Evolutionary conservation across 2,888 invertebrate genomes (phyloP).

Genomic region (Stenolophus ochropezus): DNA sequence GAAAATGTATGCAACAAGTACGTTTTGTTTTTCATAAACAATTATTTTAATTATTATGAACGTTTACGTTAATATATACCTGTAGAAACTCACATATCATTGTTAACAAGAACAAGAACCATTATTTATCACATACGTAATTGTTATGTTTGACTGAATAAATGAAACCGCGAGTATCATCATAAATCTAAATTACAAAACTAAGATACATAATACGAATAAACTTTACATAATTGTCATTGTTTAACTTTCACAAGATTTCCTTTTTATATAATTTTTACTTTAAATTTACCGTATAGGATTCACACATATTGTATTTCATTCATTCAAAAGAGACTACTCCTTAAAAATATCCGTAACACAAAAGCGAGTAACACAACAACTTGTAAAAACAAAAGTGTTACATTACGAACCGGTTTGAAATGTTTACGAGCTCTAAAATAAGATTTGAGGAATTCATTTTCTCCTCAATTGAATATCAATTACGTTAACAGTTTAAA

Average conservation of each 20-base stretch:
- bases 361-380: slow-evolving; percentile 49
- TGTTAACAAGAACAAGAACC: not conserved
- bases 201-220: not conserved
- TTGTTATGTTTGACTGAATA: not conserved
- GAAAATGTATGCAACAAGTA: too few relatives aligned
- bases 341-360: slow-evolving; percentile 11
- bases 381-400: slow-evolving; percentile 51
- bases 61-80: too few relatives aligned
- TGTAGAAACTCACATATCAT: not conserved
- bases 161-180: not conserved
- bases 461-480: slow-evolving; percentile 43
- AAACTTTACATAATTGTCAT: not conserved
- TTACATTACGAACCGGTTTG: slow-evolving; percentile 53
- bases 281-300: not conserved
- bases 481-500: not conserved
- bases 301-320: not conserved
- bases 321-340: not conserved
- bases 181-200: not conserved
- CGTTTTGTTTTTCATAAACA: too few relatives aligned
- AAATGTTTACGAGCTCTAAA: slow-evolving; percentile 45
- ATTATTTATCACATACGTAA: not conserved
- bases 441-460: slow-evolving; percentile 33
- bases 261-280: not conserved
- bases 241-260: not conserved
- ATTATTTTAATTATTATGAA: too few relatives aligned